Conservation (phyloP, 2,113 vertebrate species). For the Oncorhynchus tshawytscha region DNA sequence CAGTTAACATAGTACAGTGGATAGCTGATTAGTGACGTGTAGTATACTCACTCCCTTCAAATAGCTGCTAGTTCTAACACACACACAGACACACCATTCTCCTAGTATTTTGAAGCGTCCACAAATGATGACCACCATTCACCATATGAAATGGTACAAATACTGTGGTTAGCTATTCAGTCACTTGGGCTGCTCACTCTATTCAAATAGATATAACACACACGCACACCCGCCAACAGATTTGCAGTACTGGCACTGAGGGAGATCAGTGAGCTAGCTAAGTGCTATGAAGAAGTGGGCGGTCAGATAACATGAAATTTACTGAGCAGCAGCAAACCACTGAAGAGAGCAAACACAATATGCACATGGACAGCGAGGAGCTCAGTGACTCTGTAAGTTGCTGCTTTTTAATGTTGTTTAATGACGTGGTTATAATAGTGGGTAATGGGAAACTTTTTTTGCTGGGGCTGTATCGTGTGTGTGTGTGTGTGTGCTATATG, state of each 20-base stretch:
- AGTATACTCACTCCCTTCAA: not conserved
- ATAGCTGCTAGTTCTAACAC: not conserved
- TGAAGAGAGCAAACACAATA: conserved; percentile 73
- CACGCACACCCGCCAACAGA: conserved; percentile 59
- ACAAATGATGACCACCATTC: too few species aligned
- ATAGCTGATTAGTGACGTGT: too few species aligned
- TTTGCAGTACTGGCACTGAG: conserved; percentile 67
- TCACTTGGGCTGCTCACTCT: conserved; percentile 64
- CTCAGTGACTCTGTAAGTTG: conserved; percentile 68
- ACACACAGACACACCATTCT: not conserved
- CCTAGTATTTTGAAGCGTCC: not conserved
- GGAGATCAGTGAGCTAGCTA: conserved; percentile 65
- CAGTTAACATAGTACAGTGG: too few species aligned
- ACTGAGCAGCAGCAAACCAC: conserved; percentile 68
- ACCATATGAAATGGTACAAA: not conserved
- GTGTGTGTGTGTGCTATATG: not conserved
- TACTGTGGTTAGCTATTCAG: not conserved
- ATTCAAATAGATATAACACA: conserved; percentile 72
- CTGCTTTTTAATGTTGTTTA: not conserved
- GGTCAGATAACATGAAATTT: conserved; percentile 77
- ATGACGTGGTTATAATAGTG: not conserved
- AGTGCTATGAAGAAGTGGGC: conserved; percentile 75
- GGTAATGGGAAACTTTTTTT: not conserved
- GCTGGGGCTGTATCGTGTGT: not conserved
- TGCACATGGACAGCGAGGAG: conserved; percentile 73